Percentiles rank a stretch among this genome's conserved stretches.
Conservation (phyloP, 64 coral and sea anemone genomes). For the Montipora efflorescens region DNA sequence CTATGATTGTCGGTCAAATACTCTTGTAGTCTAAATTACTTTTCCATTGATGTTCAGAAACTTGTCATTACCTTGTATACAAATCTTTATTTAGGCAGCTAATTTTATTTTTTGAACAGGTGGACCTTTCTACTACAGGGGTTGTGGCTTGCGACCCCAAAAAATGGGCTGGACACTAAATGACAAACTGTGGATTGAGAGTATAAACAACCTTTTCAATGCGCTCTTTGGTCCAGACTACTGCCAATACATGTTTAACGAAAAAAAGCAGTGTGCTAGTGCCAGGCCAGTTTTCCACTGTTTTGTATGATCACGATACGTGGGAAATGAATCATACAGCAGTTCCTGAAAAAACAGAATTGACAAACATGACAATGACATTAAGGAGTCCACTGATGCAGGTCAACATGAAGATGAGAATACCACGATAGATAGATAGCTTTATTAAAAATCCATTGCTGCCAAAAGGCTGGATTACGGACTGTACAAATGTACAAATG, state of each 20-base stretch:
- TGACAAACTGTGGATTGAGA: constrained; percentile 13
- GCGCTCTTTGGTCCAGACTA: constrained; percentile 57
- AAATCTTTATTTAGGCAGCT: too few relatives aligned
- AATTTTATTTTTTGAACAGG: not conserved
- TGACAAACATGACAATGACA: not conserved
- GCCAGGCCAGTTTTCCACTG: not conserved
- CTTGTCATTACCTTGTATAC: too few relatives aligned
- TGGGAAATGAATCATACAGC: not conserved
- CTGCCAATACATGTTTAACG: constrained; percentile 23
- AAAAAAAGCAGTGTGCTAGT: not conserved
- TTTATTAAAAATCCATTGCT: too few relatives aligned
- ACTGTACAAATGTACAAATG: too few relatives aligned
- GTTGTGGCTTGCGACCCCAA: constrained; percentile 54
- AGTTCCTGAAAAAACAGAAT: not conserved
- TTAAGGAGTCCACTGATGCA: not conserved
- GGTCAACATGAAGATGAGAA: not conserved
- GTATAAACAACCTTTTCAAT: constrained; percentile 36
- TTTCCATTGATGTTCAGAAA: too few relatives aligned
- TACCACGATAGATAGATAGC: not conserved
- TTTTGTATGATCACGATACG: not conserved
- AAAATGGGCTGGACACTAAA: constrained; percentile 20
- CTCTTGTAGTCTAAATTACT: too few relatives aligned
- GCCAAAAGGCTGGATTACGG: too few relatives aligned
- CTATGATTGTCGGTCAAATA: too few relatives aligned
- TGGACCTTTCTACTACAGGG: constrained; percentile 23